Evolutionary conservation across 1,140 invertebrate species (phyloP), one percentile per base, ranked within the genome.

Genomic region (Macrocentrus cingulum): DNA sequence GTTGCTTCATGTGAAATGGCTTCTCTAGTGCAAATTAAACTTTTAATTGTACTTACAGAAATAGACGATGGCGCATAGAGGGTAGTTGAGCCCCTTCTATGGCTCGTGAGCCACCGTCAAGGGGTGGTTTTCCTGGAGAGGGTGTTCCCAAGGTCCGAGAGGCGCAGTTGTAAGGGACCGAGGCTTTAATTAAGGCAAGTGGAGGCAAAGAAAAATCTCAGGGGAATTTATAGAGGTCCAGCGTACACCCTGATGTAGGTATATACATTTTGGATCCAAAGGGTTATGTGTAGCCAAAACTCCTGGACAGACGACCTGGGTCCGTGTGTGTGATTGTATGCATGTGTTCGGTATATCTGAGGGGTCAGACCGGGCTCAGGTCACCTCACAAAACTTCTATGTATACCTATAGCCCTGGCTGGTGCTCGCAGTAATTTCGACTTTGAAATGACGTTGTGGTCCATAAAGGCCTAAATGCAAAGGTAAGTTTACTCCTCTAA

Each of bases 121-220:
- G 37, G n/a, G 36, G 39, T 32, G 37, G 36, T 9, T 37, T 6
- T 45, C 20, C 42, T 45, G 8, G 44, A 56, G 60, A 69, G 66
- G 66, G 62, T 65, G 56, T 18, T 62, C 34, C 62, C 63, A 64
- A 60, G 18, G 41, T 44, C 16, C 1, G 15, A 15, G 66, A 59
- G 61, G 44, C 57, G 61, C 34, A 67, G 68, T 68, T 59, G 59
- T 69, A 68, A 69, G 68, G 66, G 69, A 70, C 15, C 32, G 32
- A 66, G 69, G 68, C 69, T 76, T 76, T 76, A 76, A 76, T 75
- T 76, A 76, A 76, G 71, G 72, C 72, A 75, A 76, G 72, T 73
- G 69, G 67, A 76, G 72, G 66, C n/a, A 76, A 76, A 75, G 74
- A 76, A 76, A 76, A 76, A 76, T 75, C 74, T 67, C 72, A 57